A percentile compares a stretch with the other conserved stretches of the same genome.
Conservation (phyloP, 2,113 vertebrate species). For the Rynchops niger region DNA sequence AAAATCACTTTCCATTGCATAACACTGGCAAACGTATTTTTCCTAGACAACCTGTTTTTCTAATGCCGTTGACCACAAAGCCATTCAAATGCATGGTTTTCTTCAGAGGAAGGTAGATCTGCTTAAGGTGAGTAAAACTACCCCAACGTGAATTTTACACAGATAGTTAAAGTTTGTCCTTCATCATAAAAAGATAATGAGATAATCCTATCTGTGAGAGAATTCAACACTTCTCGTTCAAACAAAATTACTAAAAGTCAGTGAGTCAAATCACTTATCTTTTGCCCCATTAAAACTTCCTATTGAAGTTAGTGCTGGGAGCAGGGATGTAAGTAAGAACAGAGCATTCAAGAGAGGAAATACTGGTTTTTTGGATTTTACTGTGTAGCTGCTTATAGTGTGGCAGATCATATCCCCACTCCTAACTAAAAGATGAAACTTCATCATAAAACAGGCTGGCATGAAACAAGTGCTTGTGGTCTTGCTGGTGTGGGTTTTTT, state of each 20-base stretch:
- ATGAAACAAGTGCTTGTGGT: slow-evolving; percentile 9
- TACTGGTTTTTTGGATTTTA: background rate
- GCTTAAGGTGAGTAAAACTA: background rate
- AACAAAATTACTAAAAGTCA: background rate
- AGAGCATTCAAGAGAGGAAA: background rate
- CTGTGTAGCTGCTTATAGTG: accelerated
- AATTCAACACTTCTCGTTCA: background rate
- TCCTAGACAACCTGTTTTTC: slow-evolving; percentile 46
- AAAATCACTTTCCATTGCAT: slow-evolving; percentile 35
- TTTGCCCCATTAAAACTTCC: background rate
- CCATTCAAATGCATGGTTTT: background rate
- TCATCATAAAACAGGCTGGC: background rate
- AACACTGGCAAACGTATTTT: slow-evolving; percentile 37
- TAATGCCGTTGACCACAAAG: slow-evolving; percentile 25
- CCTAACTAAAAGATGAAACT: background rate
- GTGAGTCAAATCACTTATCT: background rate
- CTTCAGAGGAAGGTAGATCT: background rate
- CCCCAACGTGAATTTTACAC: background rate
- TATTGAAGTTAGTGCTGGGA: background rate
- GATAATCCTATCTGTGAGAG: background rate
- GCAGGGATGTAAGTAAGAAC: background rate
- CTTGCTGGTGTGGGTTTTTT: background rate
- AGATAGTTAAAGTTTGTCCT: background rate
- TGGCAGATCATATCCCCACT: background rate
- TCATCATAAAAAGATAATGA: background rate